phyloP scores from a whole-genome alignment of 1,140 invertebrate genomes.

The Eumeta japonica region DNA sequence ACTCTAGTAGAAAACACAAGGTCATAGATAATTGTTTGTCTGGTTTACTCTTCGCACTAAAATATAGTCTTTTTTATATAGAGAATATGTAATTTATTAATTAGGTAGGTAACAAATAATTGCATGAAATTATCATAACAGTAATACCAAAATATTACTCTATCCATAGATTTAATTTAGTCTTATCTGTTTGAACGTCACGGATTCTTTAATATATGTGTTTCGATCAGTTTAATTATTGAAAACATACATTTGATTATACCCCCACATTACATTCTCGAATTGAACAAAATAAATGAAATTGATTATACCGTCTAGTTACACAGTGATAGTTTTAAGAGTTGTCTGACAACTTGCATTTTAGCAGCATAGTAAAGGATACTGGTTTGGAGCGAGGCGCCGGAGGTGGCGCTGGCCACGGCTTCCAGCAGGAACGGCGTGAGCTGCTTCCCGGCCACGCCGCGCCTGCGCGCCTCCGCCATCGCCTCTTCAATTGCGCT shows the following conservation, averaged over 20 bases:
- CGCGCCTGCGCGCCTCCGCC: conserved; percentile 60
- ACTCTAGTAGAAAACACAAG: too few species aligned
- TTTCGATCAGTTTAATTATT: neutral
- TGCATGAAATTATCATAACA: too few species aligned
- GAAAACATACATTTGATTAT: too few species aligned
- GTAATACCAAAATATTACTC: too few species aligned
- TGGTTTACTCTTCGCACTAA: too few species aligned
- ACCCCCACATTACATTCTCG: neutral
- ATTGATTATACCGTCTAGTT: neutral
- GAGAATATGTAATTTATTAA: too few species aligned
- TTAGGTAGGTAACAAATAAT: too few species aligned
- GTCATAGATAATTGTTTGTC: too few species aligned
- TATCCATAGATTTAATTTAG: too few species aligned
- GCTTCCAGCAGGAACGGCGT: conserved; percentile 87
- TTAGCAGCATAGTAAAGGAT: conserved; percentile 45
- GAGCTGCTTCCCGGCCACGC: conserved; percentile 82
- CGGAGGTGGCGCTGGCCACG: conserved; percentile 75
- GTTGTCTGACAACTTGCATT: neutral
- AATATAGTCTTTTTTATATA: too few species aligned
- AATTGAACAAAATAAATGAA: neutral
- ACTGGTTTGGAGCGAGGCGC: conserved; percentile 81
- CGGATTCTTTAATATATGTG: neutral
- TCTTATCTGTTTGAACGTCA: neutral
- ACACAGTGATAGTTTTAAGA: neutral
- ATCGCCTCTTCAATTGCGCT: conserved; percentile 72